phyloP scores from a whole-genome alignment of 2,797 vertebrate species.

The Muscicapa striata region DNA sequence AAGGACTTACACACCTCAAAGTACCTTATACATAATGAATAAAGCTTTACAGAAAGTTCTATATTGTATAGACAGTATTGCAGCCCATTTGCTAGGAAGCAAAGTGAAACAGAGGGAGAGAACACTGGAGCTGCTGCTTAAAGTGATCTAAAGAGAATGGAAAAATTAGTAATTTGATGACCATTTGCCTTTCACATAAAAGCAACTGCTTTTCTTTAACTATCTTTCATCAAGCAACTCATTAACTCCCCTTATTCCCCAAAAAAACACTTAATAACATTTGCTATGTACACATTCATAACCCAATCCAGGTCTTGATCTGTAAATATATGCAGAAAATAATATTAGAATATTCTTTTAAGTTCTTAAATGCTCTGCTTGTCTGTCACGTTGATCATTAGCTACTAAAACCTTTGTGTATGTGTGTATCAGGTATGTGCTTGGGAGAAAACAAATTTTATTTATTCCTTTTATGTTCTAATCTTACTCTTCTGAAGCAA shows the following conservation, averaged over 20 bases:
- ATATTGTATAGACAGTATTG: background rate
- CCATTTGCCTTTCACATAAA: background rate
- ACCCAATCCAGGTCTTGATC: background rate
- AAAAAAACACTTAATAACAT: background rate
- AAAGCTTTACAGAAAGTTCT: background rate
- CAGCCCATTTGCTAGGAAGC: background rate
- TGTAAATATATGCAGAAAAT: background rate
- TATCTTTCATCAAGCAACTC: background rate
- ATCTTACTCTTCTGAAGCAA: background rate
- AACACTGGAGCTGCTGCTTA: background rate
- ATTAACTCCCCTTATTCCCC: background rate
- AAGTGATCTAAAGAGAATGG: background rate
- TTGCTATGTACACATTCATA: background rate
- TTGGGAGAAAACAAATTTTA: background rate
- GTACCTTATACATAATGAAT: slow-evolving; percentile 30
- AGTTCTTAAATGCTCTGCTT: background rate
- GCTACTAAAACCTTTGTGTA: background rate
- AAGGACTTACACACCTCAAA: background rate
- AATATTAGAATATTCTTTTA: background rate
- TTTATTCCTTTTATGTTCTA: background rate
- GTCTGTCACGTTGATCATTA: background rate
- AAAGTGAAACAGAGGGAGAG: background rate
- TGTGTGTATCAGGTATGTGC: background rate
- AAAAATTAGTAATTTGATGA: background rate
- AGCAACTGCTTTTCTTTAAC: background rate